Conservation (phyloP, 2,797 vertebrate genomes). For the Pseudochirops cupreus region DNA sequence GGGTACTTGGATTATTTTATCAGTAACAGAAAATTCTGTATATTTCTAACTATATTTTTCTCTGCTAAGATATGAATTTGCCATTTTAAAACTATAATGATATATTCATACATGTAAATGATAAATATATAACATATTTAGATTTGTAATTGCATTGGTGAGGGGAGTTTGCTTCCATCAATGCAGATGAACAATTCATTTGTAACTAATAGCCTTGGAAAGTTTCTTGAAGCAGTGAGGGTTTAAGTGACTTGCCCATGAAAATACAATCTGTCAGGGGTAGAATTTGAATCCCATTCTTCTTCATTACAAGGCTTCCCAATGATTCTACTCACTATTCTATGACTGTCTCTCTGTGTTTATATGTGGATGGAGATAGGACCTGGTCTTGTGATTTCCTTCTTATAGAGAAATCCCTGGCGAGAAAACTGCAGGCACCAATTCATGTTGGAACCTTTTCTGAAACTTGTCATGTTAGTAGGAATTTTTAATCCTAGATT, state of each 20-base stretch:
- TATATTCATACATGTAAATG: not conserved
- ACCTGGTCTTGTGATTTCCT: not conserved
- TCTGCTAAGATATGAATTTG: not conserved
- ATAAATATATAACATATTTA: not conserved
- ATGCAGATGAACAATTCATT: not conserved
- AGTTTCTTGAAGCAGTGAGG: not conserved
- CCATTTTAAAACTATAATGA: not conserved
- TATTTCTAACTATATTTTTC: not conserved
- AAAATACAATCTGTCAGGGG: not conserved
- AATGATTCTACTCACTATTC: not conserved
- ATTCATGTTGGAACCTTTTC: not conserved
- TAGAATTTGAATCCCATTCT: not conserved
- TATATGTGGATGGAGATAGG: not conserved
- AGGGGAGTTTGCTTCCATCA: not conserved
- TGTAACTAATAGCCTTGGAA: not conserved
- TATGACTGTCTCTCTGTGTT: not conserved
- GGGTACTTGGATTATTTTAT: not conserved
- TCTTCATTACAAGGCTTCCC: not conserved
- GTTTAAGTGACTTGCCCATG: not conserved
- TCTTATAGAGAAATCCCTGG: not conserved
- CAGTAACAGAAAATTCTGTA: not conserved
- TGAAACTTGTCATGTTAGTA: not conserved
- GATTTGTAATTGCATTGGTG: not conserved
- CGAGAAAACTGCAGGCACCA: not conserved
- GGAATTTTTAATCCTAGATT: not conserved